Evolutionary conservation across 30 jellyfish, hydroid and myxozoan genomes (phyloP).

Genomic region (Clytia hemisphaerica): DNA sequence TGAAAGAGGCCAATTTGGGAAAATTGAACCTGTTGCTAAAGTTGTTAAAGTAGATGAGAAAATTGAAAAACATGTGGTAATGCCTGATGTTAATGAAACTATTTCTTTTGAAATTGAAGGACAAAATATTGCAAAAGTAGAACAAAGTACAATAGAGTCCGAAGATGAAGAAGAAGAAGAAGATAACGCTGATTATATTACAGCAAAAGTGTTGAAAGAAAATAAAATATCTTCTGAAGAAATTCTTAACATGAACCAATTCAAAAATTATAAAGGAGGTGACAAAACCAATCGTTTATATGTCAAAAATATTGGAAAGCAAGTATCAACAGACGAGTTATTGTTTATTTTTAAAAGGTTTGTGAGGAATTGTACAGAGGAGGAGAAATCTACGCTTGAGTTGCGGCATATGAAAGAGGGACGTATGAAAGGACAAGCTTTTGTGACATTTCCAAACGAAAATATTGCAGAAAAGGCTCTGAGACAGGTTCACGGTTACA

Average conservation of each 20-base stretch:
- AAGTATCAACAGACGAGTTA: constrained; percentile 41
- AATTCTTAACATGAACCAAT: constrained; percentile 45
- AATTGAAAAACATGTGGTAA: neutral
- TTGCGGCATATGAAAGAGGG: constrained; percentile 87
- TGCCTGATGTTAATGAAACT: neutral
- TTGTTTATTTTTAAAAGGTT: constrained; percentile 43
- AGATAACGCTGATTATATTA: constrained; percentile 21
- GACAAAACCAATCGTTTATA: constrained; percentile 59
- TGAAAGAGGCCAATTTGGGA: constrained; percentile 38
- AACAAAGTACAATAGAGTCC: neutral
- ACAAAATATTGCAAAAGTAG: constrained; percentile 21
- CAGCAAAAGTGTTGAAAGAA: constrained; percentile 59
- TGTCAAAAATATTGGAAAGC: constrained; percentile 67
- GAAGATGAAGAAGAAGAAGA: constrained; percentile 52
- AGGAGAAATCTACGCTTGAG: constrained; percentile 50
- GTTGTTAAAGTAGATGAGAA: neutral
- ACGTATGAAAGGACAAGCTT: constrained; percentile 95
- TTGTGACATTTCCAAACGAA: constrained; percentile 66
- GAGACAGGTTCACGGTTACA: constrained; percentile 60
- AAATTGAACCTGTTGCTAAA: constrained; percentile 8
- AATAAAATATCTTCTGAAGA: constrained; percentile 14
- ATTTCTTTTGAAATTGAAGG: constrained; percentile 46
- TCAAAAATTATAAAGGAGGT: constrained; percentile 64
- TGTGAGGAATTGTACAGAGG: constrained; percentile 38
- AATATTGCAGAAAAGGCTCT: constrained; percentile 58